These are phyloP conservation scores for Anas georgica DNA, from an alignment of 2,797 vertebrate species.

Conservation along the genomic window DNA sequence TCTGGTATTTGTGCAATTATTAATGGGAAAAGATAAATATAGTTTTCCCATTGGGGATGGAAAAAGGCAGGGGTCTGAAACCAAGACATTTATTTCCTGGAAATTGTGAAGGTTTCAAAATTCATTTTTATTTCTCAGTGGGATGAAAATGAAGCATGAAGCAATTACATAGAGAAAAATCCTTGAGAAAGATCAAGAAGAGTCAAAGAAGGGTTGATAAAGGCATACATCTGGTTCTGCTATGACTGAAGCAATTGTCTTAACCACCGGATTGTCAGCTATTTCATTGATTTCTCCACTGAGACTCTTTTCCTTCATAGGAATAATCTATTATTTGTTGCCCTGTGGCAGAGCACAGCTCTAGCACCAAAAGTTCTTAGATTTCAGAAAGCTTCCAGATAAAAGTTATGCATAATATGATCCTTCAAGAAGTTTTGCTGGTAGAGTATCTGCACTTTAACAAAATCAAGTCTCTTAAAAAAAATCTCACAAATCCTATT, in stretches of 20 bases:
- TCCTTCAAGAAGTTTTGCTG: not conserved
- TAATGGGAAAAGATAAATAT: not conserved
- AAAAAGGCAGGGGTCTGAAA: not conserved
- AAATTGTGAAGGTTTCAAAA: not conserved
- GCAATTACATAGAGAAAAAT: not conserved
- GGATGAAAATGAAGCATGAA: not conserved
- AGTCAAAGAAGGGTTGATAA: not conserved
- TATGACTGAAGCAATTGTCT: not conserved
- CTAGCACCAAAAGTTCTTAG: not conserved
- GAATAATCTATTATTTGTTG: not conserved
- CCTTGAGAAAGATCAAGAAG: not conserved
- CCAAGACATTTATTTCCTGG: not conserved
- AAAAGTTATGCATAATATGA: not conserved
- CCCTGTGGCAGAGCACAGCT: not conserved
- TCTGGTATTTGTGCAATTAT: not conserved
- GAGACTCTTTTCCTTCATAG: not conserved
- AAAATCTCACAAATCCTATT: not conserved
- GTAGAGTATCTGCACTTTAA: not conserved
- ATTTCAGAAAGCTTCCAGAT: not conserved
- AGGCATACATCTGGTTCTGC: not conserved
- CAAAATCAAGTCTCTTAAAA: not conserved
- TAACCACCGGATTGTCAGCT: not conserved
- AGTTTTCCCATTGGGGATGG: not conserved
- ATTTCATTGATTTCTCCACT: not conserved
- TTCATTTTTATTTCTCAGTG: not conserved